These are phyloP conservation scores for Eumerus sabulonum DNA, from an alignment of 2,888 invertebrate species.

Conservation along the genomic window DNA sequence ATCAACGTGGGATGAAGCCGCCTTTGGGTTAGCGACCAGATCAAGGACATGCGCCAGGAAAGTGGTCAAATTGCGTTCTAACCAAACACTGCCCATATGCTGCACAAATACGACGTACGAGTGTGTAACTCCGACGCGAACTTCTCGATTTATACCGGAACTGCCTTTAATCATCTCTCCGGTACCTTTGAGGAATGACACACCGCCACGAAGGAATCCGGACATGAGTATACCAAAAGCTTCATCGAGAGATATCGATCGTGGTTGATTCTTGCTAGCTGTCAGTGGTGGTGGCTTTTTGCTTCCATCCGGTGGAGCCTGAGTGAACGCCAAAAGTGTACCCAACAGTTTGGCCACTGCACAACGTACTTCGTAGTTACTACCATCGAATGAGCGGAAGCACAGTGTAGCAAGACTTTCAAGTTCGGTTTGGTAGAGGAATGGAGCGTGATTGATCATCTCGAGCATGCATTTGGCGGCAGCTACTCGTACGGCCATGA, in stretches of 20 bases:
- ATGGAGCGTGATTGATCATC: conserved; percentile 92
- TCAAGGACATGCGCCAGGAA: conserved; percentile 95
- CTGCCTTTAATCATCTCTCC: conserved; percentile 97
- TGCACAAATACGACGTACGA: conserved; percentile 97
- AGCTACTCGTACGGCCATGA: conserved; percentile 94
- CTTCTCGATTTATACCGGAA: conserved; percentile 95
- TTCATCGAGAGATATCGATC: conserved; percentile 91
- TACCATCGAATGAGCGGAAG: conserved; percentile 93
- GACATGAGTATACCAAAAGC: conserved; percentile 94
- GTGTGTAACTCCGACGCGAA: conserved; percentile 97
- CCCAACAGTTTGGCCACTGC: conserved; percentile 96
- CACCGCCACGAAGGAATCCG: conserved; percentile 96
- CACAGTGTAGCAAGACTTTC: conserved; percentile 95
- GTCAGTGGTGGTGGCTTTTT: conserved; percentile 73
- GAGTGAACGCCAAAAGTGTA: conserved; percentile 84
- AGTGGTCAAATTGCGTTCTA: conserved; percentile 93
- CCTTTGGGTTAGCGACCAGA: conserved; percentile 96
- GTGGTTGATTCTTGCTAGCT: conserved; percentile 73
- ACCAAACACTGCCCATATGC: conserved; percentile 95
- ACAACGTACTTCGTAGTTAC: conserved; percentile 94
- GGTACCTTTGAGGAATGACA: conserved; percentile 94
- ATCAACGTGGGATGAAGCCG: conserved; percentile 97
- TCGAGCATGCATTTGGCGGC: conserved; percentile 94
- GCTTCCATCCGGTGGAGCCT: conserved; percentile 82
- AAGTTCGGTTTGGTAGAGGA: conserved; percentile 92